phyloP scores from a whole-genome alignment of 2,113 vertebrate species.

The Zeus faber region DNA sequence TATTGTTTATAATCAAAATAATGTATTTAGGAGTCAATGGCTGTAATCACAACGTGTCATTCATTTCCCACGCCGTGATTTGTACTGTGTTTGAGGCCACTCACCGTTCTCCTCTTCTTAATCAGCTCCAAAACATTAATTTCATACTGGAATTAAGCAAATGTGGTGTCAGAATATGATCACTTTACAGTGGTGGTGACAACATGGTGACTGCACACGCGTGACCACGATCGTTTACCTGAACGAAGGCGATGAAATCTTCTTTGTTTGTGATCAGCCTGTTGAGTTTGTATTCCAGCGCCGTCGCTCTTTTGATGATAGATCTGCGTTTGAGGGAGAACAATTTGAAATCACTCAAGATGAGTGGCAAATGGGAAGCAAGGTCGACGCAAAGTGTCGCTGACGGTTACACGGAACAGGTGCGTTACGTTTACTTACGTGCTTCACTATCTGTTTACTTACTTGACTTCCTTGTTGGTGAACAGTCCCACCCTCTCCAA shows the following conservation, averaged over 20 bases:
- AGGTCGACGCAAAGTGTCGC: not conserved
- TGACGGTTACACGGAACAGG: not conserved
- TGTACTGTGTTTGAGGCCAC: too few relatives aligned
- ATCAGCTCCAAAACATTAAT: slow-evolving; percentile 91
- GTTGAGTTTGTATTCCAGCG: slow-evolving; percentile 93
- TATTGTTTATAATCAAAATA: not conserved
- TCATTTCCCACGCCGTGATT: too few relatives aligned
- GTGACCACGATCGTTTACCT: slow-evolving; percentile 68
- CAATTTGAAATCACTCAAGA: not conserved
- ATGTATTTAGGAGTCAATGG: too few relatives aligned
- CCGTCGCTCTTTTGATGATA: slow-evolving; percentile 84
- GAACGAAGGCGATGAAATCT: slow-evolving; percentile 88
- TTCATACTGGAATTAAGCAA: slow-evolving; percentile 83
- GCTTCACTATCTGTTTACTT: too few relatives aligned
- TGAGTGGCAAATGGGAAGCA: not conserved
- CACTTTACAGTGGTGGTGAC: not conserved
- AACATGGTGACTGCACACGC: too few relatives aligned
- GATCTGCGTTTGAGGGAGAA: slow-evolving; percentile 69
- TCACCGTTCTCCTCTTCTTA: slow-evolving; percentile 89
- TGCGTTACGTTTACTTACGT: slow-evolving; percentile 71
- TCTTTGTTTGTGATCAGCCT: slow-evolving; percentile 84
- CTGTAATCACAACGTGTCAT: too few relatives aligned
- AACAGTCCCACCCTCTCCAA: slow-evolving; percentile 91
- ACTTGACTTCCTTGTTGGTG: slow-evolving; percentile 85
- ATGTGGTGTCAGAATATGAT: not conserved